These are phyloP conservation scores for Enteromius argenteus DNA, from an alignment of 2,797 vertebrate species.

Conservation along the genomic window DNA sequence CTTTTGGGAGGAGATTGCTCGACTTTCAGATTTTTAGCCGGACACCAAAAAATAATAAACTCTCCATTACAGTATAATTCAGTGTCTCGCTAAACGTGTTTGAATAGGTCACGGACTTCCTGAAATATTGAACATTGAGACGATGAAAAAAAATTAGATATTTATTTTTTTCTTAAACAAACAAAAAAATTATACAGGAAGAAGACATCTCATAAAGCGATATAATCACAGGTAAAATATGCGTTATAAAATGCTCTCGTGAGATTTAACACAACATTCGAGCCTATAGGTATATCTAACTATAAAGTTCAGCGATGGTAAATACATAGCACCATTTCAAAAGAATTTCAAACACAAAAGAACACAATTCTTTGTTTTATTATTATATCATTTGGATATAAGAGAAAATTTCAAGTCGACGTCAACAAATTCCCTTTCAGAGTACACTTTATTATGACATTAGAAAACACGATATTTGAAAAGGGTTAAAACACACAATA, in stretches of 20 bases:
- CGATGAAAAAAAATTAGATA: slow-evolving; percentile 24
- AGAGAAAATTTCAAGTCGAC: slow-evolving; percentile 66
- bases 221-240: slow-evolving; percentile 60
- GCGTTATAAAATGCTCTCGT: slow-evolving; percentile 47
- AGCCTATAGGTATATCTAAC: slow-evolving; percentile 56
- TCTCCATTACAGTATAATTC: background rate
- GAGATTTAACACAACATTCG: slow-evolving; percentile 38
- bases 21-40: background rate
- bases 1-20: background rate
- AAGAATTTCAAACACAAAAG: slow-evolving; percentile 65
- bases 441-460: slow-evolving; percentile 45
- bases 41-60: background rate
- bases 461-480: slow-evolving; percentile 47
- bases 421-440: slow-evolving; percentile 52
- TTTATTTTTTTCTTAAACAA: slow-evolving; percentile 51
- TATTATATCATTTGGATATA: slow-evolving; percentile 64
- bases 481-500: slow-evolving; percentile 50
- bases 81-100: background rate
- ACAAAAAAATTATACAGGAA: slow-evolving; percentile 53
- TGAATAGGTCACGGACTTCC: background rate
- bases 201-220: slow-evolving; percentile 42
- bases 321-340: slow-evolving; percentile 79
- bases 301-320: slow-evolving; percentile 75
- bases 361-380: slow-evolving; percentile 66
- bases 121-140: slow-evolving; percentile 39